Percentiles rank a stretch among this genome's conserved stretches.
Evolutionary conservation across 2,797 vertebrate genomes (phyloP).

Genomic region (Chromobotia macracanthus): DNA sequence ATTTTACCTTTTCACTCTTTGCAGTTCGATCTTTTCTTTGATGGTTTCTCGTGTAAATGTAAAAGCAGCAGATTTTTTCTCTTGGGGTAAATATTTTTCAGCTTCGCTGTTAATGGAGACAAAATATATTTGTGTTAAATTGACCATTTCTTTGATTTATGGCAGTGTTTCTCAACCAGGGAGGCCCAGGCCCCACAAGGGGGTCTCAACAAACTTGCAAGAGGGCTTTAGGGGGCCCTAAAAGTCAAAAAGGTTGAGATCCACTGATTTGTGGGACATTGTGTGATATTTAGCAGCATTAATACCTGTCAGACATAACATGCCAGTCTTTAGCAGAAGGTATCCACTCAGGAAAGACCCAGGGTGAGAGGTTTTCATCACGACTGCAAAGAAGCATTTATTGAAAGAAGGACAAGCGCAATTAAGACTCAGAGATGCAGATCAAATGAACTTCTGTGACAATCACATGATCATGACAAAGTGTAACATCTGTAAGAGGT

Average conservation of each 20-base stretch:
- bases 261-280: neutral
- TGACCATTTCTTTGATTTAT: neutral
- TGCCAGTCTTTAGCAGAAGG: slow-evolving; percentile 81
- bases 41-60: slow-evolving; percentile 84
- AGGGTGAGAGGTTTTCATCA: slow-evolving; percentile 80
- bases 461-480: neutral
- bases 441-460: neutral
- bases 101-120: slow-evolving; percentile 76
- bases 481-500: neutral
- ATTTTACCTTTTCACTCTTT: slow-evolving; percentile 82
- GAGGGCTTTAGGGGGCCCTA: too few relatives aligned
- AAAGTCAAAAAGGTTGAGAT: too few relatives aligned
- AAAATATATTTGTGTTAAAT: slow-evolving; percentile 14
- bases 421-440: neutral
- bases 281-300: neutral
- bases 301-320: slow-evolving; percentile 81
- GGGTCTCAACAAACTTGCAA: too few relatives aligned
- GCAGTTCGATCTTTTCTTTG: slow-evolving; percentile 71
- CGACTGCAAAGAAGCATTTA: slow-evolving; percentile 73
- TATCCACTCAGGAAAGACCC: slow-evolving; percentile 92
- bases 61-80: slow-evolving; percentile 83
- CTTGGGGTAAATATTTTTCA: slow-evolving; percentile 83
- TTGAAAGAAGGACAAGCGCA: neutral
- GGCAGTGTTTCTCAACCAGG: too few relatives aligned
- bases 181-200: too few relatives aligned